phyloP scores from a whole-genome alignment of 2,888 invertebrate species.

The Luffia ferchaultella region DNA sequence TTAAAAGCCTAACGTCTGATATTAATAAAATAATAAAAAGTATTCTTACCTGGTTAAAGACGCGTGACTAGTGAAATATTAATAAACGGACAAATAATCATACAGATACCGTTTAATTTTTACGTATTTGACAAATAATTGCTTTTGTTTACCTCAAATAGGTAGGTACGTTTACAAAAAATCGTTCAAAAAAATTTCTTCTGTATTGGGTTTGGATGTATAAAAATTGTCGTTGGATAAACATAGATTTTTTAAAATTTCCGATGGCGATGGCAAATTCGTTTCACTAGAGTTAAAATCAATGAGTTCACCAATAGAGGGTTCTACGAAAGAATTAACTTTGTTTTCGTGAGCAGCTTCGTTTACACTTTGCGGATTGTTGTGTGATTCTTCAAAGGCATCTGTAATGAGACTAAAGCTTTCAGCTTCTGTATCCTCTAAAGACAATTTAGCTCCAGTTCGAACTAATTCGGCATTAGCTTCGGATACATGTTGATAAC shows the following conservation, averaged over 20 bases:
- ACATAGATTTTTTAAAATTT: constrained; percentile 70
- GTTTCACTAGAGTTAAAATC: constrained; percentile 38
- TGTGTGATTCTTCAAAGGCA: constrained; percentile 22
- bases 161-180: constrained; percentile 27
- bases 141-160: no score
- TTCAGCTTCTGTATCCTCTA: constrained; percentile 57
- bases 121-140: no score
- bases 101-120: no score
- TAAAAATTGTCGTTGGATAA: constrained; percentile 56
- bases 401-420: constrained; percentile 43
- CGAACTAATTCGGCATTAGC: constrained; percentile 49
- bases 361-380: neutral
- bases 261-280: constrained; percentile 70
- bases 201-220: constrained; percentile 14
- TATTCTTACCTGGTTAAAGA: no score
- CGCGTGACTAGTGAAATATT: no score
- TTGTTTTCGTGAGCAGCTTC: neutral
- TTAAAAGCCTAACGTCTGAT: no score
- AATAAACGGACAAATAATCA: no score
- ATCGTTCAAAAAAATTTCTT: constrained; percentile 17
- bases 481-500: constrained; percentile 37
- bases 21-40: no score
- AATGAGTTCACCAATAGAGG: constrained; percentile 25
- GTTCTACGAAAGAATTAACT: neutral
- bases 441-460: constrained; percentile 49